A percentile compares a stretch with the other conserved stretches of the same genome.
phyloP scores from a whole-genome alignment of 2,797 vertebrate genomes.

The Antrozous pallidus region DNA sequence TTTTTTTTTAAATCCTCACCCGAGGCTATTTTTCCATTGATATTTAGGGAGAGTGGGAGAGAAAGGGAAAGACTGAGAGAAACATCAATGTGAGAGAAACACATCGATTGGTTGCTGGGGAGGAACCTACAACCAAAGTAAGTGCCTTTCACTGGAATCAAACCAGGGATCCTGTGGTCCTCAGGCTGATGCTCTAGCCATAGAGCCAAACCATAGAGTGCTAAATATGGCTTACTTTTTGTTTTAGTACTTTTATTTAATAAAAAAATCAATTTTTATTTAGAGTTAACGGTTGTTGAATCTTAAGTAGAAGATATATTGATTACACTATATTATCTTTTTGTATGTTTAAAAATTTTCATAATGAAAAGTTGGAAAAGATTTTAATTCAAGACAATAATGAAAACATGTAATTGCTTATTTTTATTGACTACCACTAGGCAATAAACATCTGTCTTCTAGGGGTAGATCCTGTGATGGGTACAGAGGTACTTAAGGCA shows the following conservation, averaged over 20 bases:
- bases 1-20: too few relatives aligned
- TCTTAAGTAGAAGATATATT: not conserved
- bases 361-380: not conserved
- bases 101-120: too few relatives aligned
- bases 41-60: too few relatives aligned
- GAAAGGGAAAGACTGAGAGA: too few relatives aligned
- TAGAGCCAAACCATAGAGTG: not conserved
- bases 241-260: slow-evolving; percentile 17
- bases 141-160: too few relatives aligned
- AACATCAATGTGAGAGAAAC: too few relatives aligned
- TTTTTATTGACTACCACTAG: not conserved
- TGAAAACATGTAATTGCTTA: not conserved
- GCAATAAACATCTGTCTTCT: not conserved
- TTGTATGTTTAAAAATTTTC: not conserved
- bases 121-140: too few relatives aligned
- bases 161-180: too few relatives aligned
- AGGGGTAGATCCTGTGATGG: not conserved
- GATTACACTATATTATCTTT: not conserved
- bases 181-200: too few relatives aligned
- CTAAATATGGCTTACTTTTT: not conserved
- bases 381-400: slow-evolving; percentile 23
- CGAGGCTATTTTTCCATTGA: too few relatives aligned
- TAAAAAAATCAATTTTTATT: not conserved
- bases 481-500: not conserved
- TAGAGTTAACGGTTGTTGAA: slow-evolving; percentile 14